A percentile compares a stretch with the other conserved stretches of the same genome.
These are phyloP conservation scores for Ctenosaura bakeri DNA, from an alignment of 2,797 vertebrate genomes.

Conservation along the genomic window DNA sequence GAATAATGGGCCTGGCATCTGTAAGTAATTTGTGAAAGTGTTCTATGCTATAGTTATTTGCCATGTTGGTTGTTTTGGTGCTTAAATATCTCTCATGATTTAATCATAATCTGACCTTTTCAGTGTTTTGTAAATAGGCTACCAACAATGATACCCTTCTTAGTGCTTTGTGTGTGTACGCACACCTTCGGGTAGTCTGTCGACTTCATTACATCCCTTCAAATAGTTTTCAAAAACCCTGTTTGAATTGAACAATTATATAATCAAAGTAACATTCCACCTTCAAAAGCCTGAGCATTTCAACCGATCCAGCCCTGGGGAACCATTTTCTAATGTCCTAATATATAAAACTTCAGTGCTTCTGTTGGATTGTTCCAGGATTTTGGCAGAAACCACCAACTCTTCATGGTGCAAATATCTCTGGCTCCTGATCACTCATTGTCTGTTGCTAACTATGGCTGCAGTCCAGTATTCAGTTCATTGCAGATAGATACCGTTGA, in stretches of 20 bases:
- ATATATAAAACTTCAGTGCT: not conserved
- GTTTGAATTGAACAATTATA: not conserved
- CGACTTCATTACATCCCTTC: not conserved
- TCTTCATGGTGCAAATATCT: not conserved
- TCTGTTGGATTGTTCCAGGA: not conserved
- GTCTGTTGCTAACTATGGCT: conserved; percentile 8
- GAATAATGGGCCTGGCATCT: conserved; percentile 95
- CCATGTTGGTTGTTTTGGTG: conserved; percentile 12
- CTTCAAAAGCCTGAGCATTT: conserved; percentile 1
- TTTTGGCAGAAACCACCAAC: not conserved
- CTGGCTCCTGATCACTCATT: conserved; percentile 7
- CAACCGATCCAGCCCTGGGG: not conserved
- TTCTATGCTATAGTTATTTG: conserved; percentile 30
- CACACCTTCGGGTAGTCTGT: not conserved
- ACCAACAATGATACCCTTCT: not conserved
- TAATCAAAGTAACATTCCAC: not conserved
- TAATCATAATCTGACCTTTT: not conserved
- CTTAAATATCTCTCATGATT: rapidly evolving
- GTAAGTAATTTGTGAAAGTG: conserved; percentile 84
- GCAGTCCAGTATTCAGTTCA: not conserved
- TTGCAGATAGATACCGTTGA: not conserved
- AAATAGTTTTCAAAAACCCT: not conserved
- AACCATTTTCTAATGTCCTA: not conserved
- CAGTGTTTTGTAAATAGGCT: not conserved
- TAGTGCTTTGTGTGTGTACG: not conserved